Base-by-base conservation (phyloP, 2,113 vertebrate genomes). In the Phasianus colchicus region DNA sequence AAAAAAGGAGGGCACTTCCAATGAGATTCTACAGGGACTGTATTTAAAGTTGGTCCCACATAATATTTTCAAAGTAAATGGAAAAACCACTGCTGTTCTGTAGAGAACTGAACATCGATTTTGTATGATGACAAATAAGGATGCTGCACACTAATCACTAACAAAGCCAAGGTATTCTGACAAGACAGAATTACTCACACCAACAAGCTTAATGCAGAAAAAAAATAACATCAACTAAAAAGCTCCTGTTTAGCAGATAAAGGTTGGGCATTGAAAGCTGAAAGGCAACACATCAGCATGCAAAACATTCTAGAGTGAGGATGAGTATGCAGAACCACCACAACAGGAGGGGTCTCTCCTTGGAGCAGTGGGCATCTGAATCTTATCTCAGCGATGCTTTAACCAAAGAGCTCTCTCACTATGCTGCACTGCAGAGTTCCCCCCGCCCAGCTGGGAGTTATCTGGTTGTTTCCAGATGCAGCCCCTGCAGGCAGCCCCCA, bases 321-420 rank as follows among this genome's bases (percentile, higher is more conserved):
- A 72, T 88, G 93, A 83, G 87, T 63, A 83, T 94, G 71, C 79
- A 88, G 85, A 55, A 66, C 50, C 72, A n/a, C 42, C 70, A 6
- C 17, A 34, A 45, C 64, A 63, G 64, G 67, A 2, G 12, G 32
- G 14, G 34, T 80, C 58, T 85, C 82, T 78, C 71, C 76, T 21
- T 67, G 54, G 89, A 71, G 64, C 17, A 15, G 43, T 76, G 88
- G 75, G 69, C 83, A 45, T 69, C 29, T 38, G 52, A 82, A 25
- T 54, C n/a, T 80, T n/a, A 57, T 13, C n/a, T 40, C 61, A 34
- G 63, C 70, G 43, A 30, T 57, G 76, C 73, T 88, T 72, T 74
- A 90, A 91, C 45, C 76, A 74, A 90, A 55, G 1, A 87, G 45
- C 36, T 74, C 58, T 47, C 63, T 52, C 80, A 74, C 47, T 0